Conservation (phyloP, 2,888 invertebrate species). For the Choreutis nemorana region DNA sequence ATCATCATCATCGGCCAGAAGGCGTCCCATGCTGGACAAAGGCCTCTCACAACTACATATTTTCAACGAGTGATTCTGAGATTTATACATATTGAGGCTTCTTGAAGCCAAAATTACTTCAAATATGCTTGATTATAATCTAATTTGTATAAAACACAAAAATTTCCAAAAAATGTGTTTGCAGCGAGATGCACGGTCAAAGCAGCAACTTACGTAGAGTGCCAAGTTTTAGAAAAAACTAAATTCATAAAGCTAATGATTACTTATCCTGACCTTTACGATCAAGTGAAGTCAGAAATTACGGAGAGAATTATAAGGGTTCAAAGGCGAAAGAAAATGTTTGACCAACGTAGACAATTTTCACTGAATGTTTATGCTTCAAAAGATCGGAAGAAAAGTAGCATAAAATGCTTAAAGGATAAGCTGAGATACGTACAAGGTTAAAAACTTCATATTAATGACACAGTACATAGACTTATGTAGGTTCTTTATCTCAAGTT, state of each 20-base stretch:
- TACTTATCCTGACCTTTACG: conserved; percentile 48
- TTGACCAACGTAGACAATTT: conserved; percentile 18
- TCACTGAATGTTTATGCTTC: conserved; percentile 52
- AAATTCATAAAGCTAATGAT: conserved; percentile 56
- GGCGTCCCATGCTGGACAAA: no score
- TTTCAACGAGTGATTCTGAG: no score
- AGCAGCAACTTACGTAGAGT: conserved; percentile 61
- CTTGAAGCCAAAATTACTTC: no score
- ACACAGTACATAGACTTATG: background rate
- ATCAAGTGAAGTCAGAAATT: conserved; percentile 35
- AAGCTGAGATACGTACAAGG: conserved; percentile 52
- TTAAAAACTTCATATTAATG: conserved; percentile 10
- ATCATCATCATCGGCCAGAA: no score
- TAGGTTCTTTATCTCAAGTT: background rate
- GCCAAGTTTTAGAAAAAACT: conserved; percentile 56
- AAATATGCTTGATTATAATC: no score
- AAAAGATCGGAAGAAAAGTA: conserved; percentile 48
- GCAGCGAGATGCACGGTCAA: conserved; percentile 57
- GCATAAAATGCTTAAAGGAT: conserved; percentile 57
- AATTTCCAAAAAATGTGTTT: no score
- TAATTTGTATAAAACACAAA: no score
- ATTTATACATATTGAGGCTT: no score
- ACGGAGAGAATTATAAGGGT: conserved; percentile 31
- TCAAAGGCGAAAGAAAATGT: conserved; percentile 22
- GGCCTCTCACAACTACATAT: no score